Conservation (phyloP, 37 sponge, comb jelly and placozoan genomes). For the Chondrilla cf. caribensis region DNA sequence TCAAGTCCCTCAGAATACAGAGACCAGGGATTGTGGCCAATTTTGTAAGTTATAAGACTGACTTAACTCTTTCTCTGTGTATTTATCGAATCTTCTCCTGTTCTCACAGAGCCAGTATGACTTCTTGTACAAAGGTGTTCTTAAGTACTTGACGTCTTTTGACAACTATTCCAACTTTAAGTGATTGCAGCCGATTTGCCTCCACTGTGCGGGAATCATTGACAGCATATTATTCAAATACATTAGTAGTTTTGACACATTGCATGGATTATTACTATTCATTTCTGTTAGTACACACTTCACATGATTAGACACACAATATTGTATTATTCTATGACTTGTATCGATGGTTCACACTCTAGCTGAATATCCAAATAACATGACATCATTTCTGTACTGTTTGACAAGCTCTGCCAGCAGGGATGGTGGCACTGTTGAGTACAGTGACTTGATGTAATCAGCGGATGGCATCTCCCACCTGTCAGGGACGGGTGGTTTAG, state of each 20-base stretch:
- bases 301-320: not conserved
- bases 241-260: too few relatives aligned
- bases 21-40: constrained; percentile 55
- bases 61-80: too few relatives aligned
- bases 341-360: not conserved
- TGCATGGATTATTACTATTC: too few relatives aligned
- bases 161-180: constrained; percentile 67
- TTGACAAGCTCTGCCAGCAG: constrained; percentile 32
- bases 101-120: constrained; percentile 15
- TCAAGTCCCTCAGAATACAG: constrained; percentile 73
- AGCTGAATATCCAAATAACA: constrained; percentile 23
- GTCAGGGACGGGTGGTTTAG: not conserved
- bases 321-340: not conserved
- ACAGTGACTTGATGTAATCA: constrained; percentile 13
- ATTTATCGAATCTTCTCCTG: too few relatives aligned
- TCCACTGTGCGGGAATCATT: too few relatives aligned
- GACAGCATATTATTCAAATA: too few relatives aligned
- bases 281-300: too few relatives aligned
- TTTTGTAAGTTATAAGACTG: constrained; percentile 41
- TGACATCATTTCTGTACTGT: constrained; percentile 27
- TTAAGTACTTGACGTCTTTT: constrained; percentile 59
- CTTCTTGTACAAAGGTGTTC: constrained; percentile 36
- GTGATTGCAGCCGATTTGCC: too few relatives aligned
- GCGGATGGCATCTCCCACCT: constrained; percentile 13
- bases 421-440: not conserved